Base-by-base conservation (phyloP, 2,888 invertebrate species). In the Leptinotarsa haldemani region DNA sequence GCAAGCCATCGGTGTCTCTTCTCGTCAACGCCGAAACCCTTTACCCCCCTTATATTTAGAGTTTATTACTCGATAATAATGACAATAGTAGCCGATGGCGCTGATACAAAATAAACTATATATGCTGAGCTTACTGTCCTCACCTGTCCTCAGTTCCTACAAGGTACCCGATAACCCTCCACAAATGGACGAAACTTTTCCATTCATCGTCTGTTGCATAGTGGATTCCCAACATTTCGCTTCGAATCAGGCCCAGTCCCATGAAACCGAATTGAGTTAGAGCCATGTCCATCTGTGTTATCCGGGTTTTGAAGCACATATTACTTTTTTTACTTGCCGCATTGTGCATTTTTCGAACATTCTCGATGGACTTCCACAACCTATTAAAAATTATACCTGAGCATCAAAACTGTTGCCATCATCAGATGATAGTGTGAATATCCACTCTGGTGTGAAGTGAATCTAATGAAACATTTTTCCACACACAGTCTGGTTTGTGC, bases 221-320 rank as follows among this genome's bases (percentile, higher is more conserved):
- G 9, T 89, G 85, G n/a, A 96, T 88, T 0, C 95, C 94, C 65
- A 95, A 89, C 71, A 89, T 86, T 71, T 92, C 89, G 0, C 92
- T 90, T 68, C 91, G 90, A 5, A 94, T 83, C 0, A 95, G 85
- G 0, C 92, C 89, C 79, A 92, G 92, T 0, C 96, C 97, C 84
- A 97, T 90, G 84, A 97, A 97, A 3, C 95, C 96, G 84, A 95
- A 95, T 86, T 95, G 95, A 0, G 97, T 96, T 13, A 97, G 85
- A 0, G 94, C 94, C 90, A 97, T 91, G 84, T 97, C 96, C 78
- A 93, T 90, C 85, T 97, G 97, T 0, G 93, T 92, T 50, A 96
- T 92, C 52, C 89, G 88, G 0, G 90, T 90, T 3, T 88, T 80
- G 7, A 90, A 87, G 13, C 18, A 40, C 18, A 16, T 18, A 18